Percentiles rank a stretch among this genome's conserved stretches.
These are phyloP conservation scores for Steatocranus sp. DNA, from an alignment of 2,797 vertebrate species.

Conservation along the genomic window DNA sequence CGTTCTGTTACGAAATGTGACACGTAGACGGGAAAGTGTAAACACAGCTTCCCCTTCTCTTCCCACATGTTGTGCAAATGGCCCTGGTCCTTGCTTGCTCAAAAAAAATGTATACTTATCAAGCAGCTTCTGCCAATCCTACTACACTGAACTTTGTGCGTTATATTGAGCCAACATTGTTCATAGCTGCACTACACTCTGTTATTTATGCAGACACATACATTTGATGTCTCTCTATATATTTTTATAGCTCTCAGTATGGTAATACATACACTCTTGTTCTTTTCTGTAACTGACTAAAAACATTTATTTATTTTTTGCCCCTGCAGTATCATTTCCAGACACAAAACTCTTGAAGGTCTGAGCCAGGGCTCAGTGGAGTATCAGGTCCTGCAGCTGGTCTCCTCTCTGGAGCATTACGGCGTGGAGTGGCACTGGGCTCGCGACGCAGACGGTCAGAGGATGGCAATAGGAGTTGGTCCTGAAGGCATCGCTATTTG, in stretches of 20 bases:
- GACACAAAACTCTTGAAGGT: slow-evolving; percentile 90
- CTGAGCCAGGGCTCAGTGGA: slow-evolving; percentile 85
- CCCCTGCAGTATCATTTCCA: slow-evolving; percentile 81
- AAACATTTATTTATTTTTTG: neutral
- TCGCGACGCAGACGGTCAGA: slow-evolving; percentile 86
- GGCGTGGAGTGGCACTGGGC: slow-evolving; percentile 96
- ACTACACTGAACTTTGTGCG: neutral
- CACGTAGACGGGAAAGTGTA: neutral
- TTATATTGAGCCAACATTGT: neutral
- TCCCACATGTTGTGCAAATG: neutral
- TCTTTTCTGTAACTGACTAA: neutral
- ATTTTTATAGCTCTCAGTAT: neutral
- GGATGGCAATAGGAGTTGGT: slow-evolving; percentile 89
- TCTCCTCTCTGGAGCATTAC: slow-evolving; percentile 89
- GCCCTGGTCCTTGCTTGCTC: neutral
- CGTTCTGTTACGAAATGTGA: neutral
- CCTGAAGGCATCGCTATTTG: slow-evolving; percentile 93
- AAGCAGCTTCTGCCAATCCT: neutral
- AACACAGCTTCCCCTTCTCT: neutral
- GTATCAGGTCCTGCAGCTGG: slow-evolving; percentile 92
- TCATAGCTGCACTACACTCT: neutral
- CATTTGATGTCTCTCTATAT: neutral
- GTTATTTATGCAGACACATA: neutral
- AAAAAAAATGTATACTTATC: neutral
- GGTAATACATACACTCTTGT: neutral